These are phyloP conservation scores for Antedon mediterranea DNA, from an alignment of 53 echinoderm and acorn worm species.

Conservation along the genomic window DNA sequence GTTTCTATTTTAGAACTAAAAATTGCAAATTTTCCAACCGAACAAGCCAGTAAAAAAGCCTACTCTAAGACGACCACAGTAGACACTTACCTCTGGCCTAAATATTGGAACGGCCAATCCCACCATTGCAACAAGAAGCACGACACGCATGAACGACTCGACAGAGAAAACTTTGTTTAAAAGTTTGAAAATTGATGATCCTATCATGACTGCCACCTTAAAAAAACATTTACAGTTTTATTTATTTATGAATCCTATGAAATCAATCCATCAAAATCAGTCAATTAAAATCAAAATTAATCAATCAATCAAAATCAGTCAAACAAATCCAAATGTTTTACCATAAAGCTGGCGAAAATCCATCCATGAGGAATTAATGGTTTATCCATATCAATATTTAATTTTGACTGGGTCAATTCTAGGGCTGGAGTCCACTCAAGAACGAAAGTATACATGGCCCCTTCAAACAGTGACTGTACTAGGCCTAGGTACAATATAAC, in stretches of 20 bases:
- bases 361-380: conserved; percentile 34
- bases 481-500: conserved; percentile 30
- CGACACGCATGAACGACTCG: conserved; percentile 39
- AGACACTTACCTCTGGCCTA: conserved; percentile 33
- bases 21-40: too few species aligned
- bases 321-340: neutral
- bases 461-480: conserved; percentile 44
- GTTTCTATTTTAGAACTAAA: too few species aligned
- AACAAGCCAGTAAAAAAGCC: too few species aligned
- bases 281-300: too few species aligned
- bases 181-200: conserved; percentile 35
- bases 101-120: conserved; percentile 20
- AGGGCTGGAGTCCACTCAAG: conserved; percentile 44
- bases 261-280: too few species aligned
- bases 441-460: conserved; percentile 48
- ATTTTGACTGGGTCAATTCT: neutral
- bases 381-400: neutral
- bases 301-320: too few species aligned
- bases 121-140: conserved; percentile 21
- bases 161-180: neutral
- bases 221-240: too few species aligned
- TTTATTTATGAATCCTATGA: too few species aligned
- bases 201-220: conserved; percentile 45
- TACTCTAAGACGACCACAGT: neutral
- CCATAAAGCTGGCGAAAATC: conserved; percentile 47